Base-by-base conservation (phyloP, 2,113 vertebrate species). In the Bolborhynchus lineola region DNA sequence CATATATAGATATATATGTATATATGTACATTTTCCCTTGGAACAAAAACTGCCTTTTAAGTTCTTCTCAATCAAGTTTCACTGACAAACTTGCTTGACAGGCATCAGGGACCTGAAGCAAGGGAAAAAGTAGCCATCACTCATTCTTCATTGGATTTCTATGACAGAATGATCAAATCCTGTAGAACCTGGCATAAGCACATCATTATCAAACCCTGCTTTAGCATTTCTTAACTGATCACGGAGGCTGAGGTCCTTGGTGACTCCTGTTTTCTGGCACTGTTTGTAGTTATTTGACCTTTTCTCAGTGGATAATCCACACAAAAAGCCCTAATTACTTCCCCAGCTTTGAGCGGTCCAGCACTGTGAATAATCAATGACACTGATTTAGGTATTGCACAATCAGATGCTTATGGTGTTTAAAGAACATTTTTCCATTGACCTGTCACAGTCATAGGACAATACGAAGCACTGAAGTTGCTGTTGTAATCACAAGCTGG, bases 291-390 rank as follows among this genome's bases (percentile, higher is more conserved):
- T 98, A 97, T 98, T 98, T 99, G 99, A 99, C 99, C 99, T 99
- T 99, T 99, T 99, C 98, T 99, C 98, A 97, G 98, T 98, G 97
- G 98, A 98, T 99, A 99, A 99, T 99, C 99, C 99, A 99, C 99
- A 99, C 98, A 99, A 99, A 99, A 99, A 99, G 98, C 98, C 99
- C 99, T 99, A 99, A 99, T 99, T 99, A 99, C 99, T 99, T 99
- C 98, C 98, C 98, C 98, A 97, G 98, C 98, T 99, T 98, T 98
- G 97, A 98, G 98, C 97, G 95, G 98, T 97, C 98, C 98, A 98
- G 98, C 98, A 97, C 96, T 97, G 97, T 98, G 98, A 98, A 99
- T 99, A 99, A 99, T 99, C 99, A 99, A 99, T 99, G 98, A 93
- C 95, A 92, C 98, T 99, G 98, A 99, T 99, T 99, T 97, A 98